A percentile compares a stretch with the other conserved stretches of the same genome.
Conservation (phyloP, 2,797 vertebrate genomes). For the Girardinus metallicus region DNA sequence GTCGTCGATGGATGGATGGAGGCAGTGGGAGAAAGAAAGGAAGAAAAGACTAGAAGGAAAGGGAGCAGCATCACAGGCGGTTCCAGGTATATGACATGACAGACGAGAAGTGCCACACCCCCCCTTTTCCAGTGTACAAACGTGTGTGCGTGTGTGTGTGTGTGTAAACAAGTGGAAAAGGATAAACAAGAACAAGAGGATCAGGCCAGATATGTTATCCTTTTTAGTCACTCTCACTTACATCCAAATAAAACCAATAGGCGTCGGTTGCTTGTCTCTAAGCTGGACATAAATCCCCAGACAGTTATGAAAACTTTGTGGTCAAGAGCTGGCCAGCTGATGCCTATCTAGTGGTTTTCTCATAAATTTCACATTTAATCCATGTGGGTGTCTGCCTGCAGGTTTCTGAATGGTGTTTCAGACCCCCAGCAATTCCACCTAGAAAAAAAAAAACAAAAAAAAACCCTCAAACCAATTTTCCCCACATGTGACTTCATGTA, state of each 20-base stretch:
- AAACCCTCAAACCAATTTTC: conserved; percentile 14
- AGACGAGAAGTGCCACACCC: conserved; percentile 30
- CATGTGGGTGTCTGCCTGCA: conserved; percentile 9
- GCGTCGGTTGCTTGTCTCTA: not conserved
- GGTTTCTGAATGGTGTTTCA: conserved; percentile 1
- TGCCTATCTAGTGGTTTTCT: conserved; percentile 55
- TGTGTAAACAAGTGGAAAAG: conserved; percentile 2
- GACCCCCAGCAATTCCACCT: not conserved
- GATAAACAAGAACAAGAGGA: not conserved
- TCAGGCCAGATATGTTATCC: conserved; percentile 1
- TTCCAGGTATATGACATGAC: conserved; percentile 32
- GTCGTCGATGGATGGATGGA: conserved; percentile 32
- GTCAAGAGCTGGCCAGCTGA: conserved; percentile 36
- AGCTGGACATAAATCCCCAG: conserved; percentile 6
- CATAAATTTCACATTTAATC: conserved; percentile 49
- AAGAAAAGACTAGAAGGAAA: conserved; percentile 24
- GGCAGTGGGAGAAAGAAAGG: conserved; percentile 25
- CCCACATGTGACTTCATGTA: conserved; percentile 1
- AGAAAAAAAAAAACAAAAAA: not conserved
- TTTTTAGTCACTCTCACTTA: not conserved
- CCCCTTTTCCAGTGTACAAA: conserved; percentile 1
- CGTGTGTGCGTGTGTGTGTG: not conserved
- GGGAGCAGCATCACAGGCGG: conserved; percentile 20
- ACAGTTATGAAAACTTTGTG: conserved; percentile 31
- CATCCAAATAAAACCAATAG: not conserved